Conservation (phyloP, 2,888 invertebrate species). For the Villa cingulata region DNA sequence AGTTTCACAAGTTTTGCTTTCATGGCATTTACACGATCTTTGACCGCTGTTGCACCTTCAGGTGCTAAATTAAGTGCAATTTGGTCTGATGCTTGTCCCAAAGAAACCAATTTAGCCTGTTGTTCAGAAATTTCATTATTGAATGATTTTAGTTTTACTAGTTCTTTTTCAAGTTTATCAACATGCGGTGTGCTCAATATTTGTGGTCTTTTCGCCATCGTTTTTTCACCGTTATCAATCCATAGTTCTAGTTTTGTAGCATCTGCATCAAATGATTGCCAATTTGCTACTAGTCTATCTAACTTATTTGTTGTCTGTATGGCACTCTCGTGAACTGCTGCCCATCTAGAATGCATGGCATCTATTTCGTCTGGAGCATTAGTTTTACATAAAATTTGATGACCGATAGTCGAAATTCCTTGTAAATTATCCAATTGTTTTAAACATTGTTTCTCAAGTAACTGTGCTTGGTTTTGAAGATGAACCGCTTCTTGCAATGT, state of each 20-base stretch:
- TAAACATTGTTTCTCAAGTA: conserved; percentile 65
- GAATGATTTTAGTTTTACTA: conserved; percentile 62
- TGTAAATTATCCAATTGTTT: conserved; percentile 61
- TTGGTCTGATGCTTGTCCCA: conserved; percentile 68
- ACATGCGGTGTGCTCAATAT: conserved; percentile 56
- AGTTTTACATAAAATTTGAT: conserved; percentile 60
- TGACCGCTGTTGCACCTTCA: conserved; percentile 59
- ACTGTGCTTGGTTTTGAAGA: conserved; percentile 55
- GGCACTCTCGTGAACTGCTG: conserved; percentile 67
- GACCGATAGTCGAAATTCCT: conserved; percentile 57
- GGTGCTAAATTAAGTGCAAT: conserved; percentile 63
- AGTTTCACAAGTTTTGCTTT: conserved; percentile 61
- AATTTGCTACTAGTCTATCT: conserved; percentile 63
- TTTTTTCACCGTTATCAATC: conserved; percentile 54
- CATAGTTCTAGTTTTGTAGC: conserved; percentile 64
- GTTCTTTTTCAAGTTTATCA: conserved; percentile 60
- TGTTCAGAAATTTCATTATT: conserved; percentile 77
- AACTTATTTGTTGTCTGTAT: conserved; percentile 64
- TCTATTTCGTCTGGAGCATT: conserved; percentile 74
- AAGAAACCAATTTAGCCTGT: conserved; percentile 63
- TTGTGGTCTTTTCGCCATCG: conserved; percentile 43
- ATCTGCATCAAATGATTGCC: conserved; percentile 70
- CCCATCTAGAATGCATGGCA: conserved; percentile 68
- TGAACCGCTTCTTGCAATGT: conserved; percentile 70
- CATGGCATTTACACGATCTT: conserved; percentile 56